Percentiles rank a stretch among this genome's conserved stretches.
phyloP scores from a whole-genome alignment of 2,113 vertebrate species.

The Scomber scombrus region DNA sequence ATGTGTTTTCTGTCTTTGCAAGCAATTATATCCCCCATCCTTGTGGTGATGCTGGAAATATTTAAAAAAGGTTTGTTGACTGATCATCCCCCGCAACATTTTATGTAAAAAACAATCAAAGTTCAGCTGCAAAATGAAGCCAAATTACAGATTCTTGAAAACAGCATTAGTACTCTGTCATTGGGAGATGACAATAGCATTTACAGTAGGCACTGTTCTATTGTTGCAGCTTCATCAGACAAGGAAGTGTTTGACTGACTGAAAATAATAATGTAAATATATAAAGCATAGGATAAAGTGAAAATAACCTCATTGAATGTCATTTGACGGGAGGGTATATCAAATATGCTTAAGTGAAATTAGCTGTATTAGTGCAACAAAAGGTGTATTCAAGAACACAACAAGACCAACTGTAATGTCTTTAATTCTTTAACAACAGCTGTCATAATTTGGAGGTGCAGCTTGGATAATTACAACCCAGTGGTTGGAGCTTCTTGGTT shows the following conservation, averaged over 20 bases:
- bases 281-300: slow-evolving; percentile 53
- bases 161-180: slow-evolving; percentile 32
- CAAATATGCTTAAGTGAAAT: slow-evolving; percentile 44
- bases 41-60: too few species aligned
- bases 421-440: slow-evolving; percentile 57
- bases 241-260: slow-evolving; percentile 46
- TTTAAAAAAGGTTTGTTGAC: too few species aligned
- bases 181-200: slow-evolving; percentile 22
- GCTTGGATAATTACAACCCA: slow-evolving; percentile 47
- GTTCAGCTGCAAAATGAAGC: slow-evolving; percentile 58
- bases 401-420: slow-evolving; percentile 25
- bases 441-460: slow-evolving; percentile 27
- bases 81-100: neutral
- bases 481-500: slow-evolving; percentile 19
- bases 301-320: slow-evolving; percentile 56
- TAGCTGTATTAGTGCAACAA: slow-evolving; percentile 57
- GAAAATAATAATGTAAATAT: slow-evolving; percentile 36
- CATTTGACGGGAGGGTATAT: slow-evolving; percentile 37
- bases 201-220: slow-evolving; percentile 39
- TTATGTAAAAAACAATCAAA: slow-evolving; percentile 23
- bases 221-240: slow-evolving; percentile 59
- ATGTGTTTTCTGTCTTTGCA: too few species aligned
- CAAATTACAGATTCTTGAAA: slow-evolving; percentile 58
- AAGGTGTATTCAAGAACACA: slow-evolving; percentile 45
- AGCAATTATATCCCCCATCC: too few species aligned